Base-by-base conservation (phyloP, 1,140 invertebrate genomes). In the Radopholus similis region DNA sequence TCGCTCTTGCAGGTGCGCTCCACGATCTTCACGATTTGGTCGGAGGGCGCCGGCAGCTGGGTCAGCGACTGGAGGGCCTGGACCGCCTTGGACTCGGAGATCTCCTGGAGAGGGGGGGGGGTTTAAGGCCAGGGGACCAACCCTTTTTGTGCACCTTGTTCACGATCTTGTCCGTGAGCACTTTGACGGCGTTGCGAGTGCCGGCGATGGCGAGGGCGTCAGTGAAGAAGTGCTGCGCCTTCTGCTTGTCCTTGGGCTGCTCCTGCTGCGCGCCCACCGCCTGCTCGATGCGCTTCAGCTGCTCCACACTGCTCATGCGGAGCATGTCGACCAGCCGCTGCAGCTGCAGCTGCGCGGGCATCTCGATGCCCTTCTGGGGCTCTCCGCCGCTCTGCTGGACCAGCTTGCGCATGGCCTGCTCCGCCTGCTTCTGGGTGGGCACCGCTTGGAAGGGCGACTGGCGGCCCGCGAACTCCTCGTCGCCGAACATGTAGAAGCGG, bases 401-500 rank as follows among this genome's bases (percentile, higher is more conserved):
- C 6, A 74, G 26, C 8, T 30, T 28, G 28, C 35, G 51, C n/a
- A 73, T 2, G 21, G 55, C 55, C n/a, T 73, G 42, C 32, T 30
- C 6, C 21, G 69, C 42, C 34, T 71, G 59, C 18, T 63, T 42
- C 28, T 64, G 62, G 40, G 74, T 74, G 26, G 72, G 34, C 21
- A 74, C 71, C 49, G 70, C 15, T 9, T n/a, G 18, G 23, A 38
- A 71, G n/a, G 70, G 70, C 21, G 70, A 73, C 23, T 30, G 38
- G 18, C 64, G 6, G 18, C 55, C 18, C 53, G 28, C 23, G 63
- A 57, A 71, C 30, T 70, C 68, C 6, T 40, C 54, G 32, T 70
- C 68, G 13, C 56, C 68, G 32, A 62, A 35, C 69, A 62, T 64
- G 64, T 68, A 76, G 54, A 77, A 79, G 21, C 74, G 73, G 40